Conservation (phyloP, 1,140 invertebrate genomes). For the Conus ventricosus region DNA sequence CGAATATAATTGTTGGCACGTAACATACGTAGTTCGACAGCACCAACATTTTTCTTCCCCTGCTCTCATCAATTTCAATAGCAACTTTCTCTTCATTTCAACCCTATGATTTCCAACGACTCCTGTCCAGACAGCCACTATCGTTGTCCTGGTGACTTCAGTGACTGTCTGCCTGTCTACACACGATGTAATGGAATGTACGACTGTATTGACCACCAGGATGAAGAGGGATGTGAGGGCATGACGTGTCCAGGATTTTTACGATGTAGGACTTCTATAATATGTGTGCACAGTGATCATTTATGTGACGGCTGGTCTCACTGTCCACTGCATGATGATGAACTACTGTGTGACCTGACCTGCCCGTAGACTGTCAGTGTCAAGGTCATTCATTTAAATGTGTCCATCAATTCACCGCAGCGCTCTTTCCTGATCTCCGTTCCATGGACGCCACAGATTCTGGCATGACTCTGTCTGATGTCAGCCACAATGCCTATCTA, state of each 20-base stretch:
- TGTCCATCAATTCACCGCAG: neutral
- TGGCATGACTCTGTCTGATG: neutral
- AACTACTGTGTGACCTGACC: neutral
- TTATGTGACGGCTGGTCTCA: no score
- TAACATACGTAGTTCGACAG: no score
- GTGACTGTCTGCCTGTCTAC: slow-evolving; percentile 16
- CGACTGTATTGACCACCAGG: slow-evolving; percentile 5
- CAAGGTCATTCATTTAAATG: neutral
- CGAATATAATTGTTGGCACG: neutral
- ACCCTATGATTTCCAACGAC: neutral
- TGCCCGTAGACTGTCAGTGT: slow-evolving; percentile 14
- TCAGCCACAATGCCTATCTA: neutral
- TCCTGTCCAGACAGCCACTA: slow-evolving; percentile 7
- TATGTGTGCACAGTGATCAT: slow-evolving; percentile 3
- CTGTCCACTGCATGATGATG: no score
- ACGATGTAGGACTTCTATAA: neutral
- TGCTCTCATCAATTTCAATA: neutral
- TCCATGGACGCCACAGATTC: slow-evolving; percentile 15
- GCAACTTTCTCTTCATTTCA: neutral
- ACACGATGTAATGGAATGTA: neutral
- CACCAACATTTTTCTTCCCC: neutral
- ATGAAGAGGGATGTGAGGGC: neutral
- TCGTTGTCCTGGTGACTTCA: neutral
- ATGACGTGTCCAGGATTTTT: neutral
- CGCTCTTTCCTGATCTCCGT: neutral